These are phyloP conservation scores for Podargus strigoides DNA, from an alignment of 2,797 vertebrate species.

Conservation along the genomic window DNA sequence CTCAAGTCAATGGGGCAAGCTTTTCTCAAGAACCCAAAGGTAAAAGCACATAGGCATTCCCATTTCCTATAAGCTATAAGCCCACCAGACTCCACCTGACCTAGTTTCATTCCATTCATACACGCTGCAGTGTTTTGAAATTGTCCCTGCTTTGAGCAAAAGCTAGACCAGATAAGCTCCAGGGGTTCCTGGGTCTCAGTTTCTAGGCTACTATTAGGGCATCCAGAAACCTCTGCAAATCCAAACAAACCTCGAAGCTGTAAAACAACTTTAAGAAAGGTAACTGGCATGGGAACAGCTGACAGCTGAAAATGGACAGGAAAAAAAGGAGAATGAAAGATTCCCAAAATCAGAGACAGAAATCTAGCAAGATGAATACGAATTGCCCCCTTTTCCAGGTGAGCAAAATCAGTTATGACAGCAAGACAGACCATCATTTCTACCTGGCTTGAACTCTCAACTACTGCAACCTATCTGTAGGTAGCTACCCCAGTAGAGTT, in stretches of 20 bases:
- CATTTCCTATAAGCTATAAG: not conserved
- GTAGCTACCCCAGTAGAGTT: not conserved
- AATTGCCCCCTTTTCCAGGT: not conserved
- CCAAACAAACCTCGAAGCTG: not conserved
- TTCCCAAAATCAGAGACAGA: not conserved
- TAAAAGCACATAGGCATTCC: not conserved
- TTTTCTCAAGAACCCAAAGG: not conserved
- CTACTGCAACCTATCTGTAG: not conserved
- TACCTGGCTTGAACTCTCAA: not conserved
- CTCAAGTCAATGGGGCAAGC: not conserved
- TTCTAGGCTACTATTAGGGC: not conserved
- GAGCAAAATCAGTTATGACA: not conserved
- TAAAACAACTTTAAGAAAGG: not conserved
- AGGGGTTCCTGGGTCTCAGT: not conserved
- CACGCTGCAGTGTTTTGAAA: fast-evolving
- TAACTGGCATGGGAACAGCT: not conserved
- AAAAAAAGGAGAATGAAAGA: not conserved
- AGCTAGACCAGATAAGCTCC: not conserved
- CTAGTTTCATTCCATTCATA: not conserved
- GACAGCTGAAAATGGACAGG: not conserved
- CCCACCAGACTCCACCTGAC: not conserved
- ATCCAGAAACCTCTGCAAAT: not conserved
- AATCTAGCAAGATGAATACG: not conserved
- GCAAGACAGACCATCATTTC: not conserved
- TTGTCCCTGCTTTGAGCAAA: not conserved